Evolutionary conservation across 2,888 invertebrate genomes (phyloP), one percentile per base, ranked within the genome.

Genomic region (Amphimallon solstitiale): DNA sequence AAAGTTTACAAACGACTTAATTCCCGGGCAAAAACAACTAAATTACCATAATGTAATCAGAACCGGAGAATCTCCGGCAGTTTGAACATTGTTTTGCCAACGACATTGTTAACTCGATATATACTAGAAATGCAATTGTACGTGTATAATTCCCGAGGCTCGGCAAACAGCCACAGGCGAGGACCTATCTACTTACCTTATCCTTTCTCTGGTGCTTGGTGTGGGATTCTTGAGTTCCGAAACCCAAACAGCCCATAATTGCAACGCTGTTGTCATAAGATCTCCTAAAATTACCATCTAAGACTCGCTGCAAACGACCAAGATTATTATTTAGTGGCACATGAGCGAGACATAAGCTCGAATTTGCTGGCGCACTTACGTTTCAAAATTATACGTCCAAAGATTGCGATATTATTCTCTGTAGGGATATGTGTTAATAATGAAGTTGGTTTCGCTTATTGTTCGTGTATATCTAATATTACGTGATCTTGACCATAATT

Each of bases 221-320:
- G 29, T 65, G 63, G 69, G 69, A 72, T 71, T 71, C 72, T 72
- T 71, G 72, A 71, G 70, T 70, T 69, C 69, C 64, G 64, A 40
- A 68, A 70, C 68, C 72, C 70, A 69, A 69, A 70, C 72, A 70
- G 72, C 74, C 71, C 74, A 74, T 76, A 76, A 75, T 76, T 75
- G 75, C 75, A 70, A 72, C 66, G 72, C 71, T 76, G 76, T 75
- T 76, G 76, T 76, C 73, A 70, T 75, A 75, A 76, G 76, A 75
- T 75, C 74, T 72, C 71, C 72, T 29, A 29, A 72, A 74, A 72
- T 71, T 72, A 68, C 68, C 70, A 69, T 62, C 72, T 75, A 75
- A 75, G 75, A 73, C 73, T 70, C 67, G 68, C 68, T 66, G 68
- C 65, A 66, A 70, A 54, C 69, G 69, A 38, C 66, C 71, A 72